phyloP scores from a whole-genome alignment of 2,888 invertebrate species.

The Meandrusa payeni region DNA sequence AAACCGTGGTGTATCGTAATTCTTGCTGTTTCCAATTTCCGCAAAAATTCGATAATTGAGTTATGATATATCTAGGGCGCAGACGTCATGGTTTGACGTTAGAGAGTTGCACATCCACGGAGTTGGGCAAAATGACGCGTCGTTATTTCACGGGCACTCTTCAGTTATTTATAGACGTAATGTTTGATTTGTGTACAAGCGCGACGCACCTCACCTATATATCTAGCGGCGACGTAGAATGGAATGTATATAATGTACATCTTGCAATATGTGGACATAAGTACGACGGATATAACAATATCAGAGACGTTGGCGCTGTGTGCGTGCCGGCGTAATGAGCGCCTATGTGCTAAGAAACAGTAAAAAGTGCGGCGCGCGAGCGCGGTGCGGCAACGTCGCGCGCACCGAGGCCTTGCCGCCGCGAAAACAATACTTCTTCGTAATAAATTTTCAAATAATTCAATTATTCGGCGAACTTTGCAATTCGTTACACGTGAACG shows the following conservation, averaged over 20 bases:
- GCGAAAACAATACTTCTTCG: conserved; percentile 73
- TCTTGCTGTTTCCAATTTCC: too few species aligned
- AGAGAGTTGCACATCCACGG: conserved; percentile 19
- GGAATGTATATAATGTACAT: conserved; percentile 74
- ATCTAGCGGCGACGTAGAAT: conserved; percentile 60
- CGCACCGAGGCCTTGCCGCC: conserved; percentile 64
- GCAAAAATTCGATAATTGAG: conserved; percentile 28
- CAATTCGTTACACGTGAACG: not conserved
- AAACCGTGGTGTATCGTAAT: too few species aligned
- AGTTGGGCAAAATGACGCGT: conserved; percentile 32
- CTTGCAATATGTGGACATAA: conserved; percentile 67
- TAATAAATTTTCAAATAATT: conserved; percentile 47
- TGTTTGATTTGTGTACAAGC: conserved; percentile 69
- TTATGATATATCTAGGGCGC: conserved; percentile 29
- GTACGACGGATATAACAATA: conserved; percentile 61
- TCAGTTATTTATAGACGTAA: conserved; percentile 66
- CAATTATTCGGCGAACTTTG: conserved; percentile 11
- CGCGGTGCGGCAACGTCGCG: conserved; percentile 71
- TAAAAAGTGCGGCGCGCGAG: conserved; percentile 81
- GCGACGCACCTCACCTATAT: conserved; percentile 71
- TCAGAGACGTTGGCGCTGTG: conserved; percentile 36
- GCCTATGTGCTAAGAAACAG: conserved; percentile 81
- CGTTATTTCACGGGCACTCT: conserved; percentile 59
- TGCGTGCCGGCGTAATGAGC: conserved; percentile 68
- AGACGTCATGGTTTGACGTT: conserved; percentile 32